Percentiles rank a stretch among this genome's conserved stretches.
These are phyloP conservation scores for Lochmaea crataegi DNA, from an alignment of 2,888 invertebrate genomes.

Conservation along the genomic window DNA sequence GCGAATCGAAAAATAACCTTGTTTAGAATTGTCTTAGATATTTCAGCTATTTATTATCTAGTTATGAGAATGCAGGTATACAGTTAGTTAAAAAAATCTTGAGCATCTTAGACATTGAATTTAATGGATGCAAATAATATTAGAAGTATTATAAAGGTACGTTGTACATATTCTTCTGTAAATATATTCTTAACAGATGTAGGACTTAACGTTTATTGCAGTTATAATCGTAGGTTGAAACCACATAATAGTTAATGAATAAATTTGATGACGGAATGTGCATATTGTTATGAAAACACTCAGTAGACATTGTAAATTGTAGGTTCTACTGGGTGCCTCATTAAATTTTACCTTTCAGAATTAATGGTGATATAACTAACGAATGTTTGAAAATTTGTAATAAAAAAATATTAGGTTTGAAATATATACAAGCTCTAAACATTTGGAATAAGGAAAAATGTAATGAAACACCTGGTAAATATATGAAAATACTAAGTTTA, in stretches of 20 bases:
- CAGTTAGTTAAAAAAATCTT: neutral
- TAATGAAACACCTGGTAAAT: constrained; percentile 4
- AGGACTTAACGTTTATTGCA: neutral
- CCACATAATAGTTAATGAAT: too few relatives aligned
- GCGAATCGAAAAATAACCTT: too few relatives aligned
- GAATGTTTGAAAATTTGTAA: neutral
- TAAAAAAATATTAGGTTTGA: neutral
- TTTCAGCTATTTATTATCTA: neutral
- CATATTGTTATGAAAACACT: constrained; percentile 2
- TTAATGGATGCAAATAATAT: neutral
- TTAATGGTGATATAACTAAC: neutral
- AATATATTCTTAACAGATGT: neutral
- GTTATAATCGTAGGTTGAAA: too few relatives aligned
- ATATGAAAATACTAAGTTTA: neutral
- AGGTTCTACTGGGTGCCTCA: constrained; percentile 4
- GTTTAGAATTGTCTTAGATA: neutral
- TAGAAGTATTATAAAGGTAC: neutral
- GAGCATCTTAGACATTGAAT: neutral
- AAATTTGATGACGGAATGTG: constrained; percentile 1
- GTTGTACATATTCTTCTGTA: constrained; percentile 6
- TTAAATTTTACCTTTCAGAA: neutral
- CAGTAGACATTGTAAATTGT: constrained; percentile 8
- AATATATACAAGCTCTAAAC: neutral
- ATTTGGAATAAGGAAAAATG: neutral
- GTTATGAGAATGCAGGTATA: neutral